Evolutionary conservation across 2,888 invertebrate genomes (phyloP).

Genomic region (Mythimna pallens): DNA sequence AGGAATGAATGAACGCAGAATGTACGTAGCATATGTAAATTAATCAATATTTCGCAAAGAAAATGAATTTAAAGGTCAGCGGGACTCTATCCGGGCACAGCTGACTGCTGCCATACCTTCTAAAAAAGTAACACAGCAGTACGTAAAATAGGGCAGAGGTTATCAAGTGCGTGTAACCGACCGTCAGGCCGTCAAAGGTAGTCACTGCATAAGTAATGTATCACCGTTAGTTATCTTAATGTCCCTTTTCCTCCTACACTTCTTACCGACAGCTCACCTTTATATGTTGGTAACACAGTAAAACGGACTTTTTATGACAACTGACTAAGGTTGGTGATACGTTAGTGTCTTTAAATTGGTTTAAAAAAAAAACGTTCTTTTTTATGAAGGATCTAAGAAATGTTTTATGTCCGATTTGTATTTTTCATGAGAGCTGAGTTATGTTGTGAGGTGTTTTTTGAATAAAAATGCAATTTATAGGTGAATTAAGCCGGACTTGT

Average conservation of each 20-base stretch:
- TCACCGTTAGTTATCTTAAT: slow-evolving; percentile 49
- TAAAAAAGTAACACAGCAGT: slow-evolving; percentile 6
- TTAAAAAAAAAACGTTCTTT: neutral
- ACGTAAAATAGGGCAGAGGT: slow-evolving; percentile 29
- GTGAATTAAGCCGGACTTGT: neutral
- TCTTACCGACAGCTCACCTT: slow-evolving; percentile 47
- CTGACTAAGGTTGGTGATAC: slow-evolving; percentile 14
- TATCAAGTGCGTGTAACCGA: slow-evolving; percentile 33
- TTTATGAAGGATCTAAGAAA: slow-evolving; percentile 10
- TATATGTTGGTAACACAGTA: slow-evolving; percentile 44
- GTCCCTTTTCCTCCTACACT: slow-evolving; percentile 50
- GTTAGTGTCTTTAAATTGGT: slow-evolving; percentile 39
- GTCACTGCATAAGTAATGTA: slow-evolving; percentile 53
- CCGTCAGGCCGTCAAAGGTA: slow-evolving; percentile 34
- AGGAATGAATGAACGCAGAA: too few species aligned
- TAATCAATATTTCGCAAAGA: too few species aligned
- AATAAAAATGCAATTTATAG: slow-evolving; percentile 18
- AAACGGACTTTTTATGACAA: slow-evolving; percentile 47
- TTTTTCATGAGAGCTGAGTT: slow-evolving; percentile 4
- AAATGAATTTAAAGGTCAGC: too few species aligned
- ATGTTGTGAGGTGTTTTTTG: neutral
- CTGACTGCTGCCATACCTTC: too few species aligned
- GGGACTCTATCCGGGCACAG: too few species aligned
- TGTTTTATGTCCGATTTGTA: slow-evolving; percentile 4
- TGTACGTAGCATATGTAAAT: too few species aligned